Evolutionary conservation across 1,140 invertebrate genomes (phyloP).

Genomic region (Idris sp.): DNA sequence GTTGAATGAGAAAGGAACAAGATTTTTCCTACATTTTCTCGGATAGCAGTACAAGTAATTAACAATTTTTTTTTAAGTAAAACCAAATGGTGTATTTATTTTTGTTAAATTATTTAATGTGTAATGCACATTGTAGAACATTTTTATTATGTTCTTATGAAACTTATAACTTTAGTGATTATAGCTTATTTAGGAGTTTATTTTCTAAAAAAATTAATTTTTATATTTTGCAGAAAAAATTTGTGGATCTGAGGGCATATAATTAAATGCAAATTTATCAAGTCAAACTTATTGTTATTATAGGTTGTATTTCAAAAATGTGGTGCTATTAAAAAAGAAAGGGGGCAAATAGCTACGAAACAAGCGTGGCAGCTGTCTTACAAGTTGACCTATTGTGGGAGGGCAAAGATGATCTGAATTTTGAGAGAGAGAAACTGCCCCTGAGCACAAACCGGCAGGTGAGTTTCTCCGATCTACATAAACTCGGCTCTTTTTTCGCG

Average conservation of each 20-base stretch:
- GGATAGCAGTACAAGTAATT: slow-evolving; percentile 32
- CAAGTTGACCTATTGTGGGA: slow-evolving; percentile 48
- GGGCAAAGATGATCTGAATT: slow-evolving; percentile 49
- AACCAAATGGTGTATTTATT: slow-evolving; percentile 17
- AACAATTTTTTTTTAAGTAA: slow-evolving; percentile 36
- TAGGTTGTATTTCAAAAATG: slow-evolving; percentile 42
- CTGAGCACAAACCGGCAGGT: slow-evolving; percentile 50
- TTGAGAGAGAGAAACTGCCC: slow-evolving; percentile 36
- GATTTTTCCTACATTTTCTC: slow-evolving; percentile 28
- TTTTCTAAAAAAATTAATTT: slow-evolving; percentile 1
- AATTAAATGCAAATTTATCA: slow-evolving; percentile 58
- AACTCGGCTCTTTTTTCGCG: slow-evolving; percentile 33
- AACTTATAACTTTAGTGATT: too few relatives aligned
- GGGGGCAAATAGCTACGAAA: slow-evolving; percentile 46
- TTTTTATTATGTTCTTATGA: too few relatives aligned
- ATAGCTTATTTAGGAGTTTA: too few relatives aligned
- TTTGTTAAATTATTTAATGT: neutral
- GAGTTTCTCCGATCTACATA: slow-evolving; percentile 49
- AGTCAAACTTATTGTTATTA: slow-evolving; percentile 40
- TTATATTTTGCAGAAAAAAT: too few relatives aligned
- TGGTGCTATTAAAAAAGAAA: slow-evolving; percentile 38
- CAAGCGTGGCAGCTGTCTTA: slow-evolving; percentile 43
- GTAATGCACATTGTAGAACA: too few relatives aligned
- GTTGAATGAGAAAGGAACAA: slow-evolving; percentile 51
- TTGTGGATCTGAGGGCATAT: slow-evolving; percentile 11